Percentiles rank a stretch among this genome's conserved stretches.
These are phyloP conservation scores for Catharus bicknelli DNA, from an alignment of 2,113 vertebrate species.

Conservation along the genomic window DNA sequence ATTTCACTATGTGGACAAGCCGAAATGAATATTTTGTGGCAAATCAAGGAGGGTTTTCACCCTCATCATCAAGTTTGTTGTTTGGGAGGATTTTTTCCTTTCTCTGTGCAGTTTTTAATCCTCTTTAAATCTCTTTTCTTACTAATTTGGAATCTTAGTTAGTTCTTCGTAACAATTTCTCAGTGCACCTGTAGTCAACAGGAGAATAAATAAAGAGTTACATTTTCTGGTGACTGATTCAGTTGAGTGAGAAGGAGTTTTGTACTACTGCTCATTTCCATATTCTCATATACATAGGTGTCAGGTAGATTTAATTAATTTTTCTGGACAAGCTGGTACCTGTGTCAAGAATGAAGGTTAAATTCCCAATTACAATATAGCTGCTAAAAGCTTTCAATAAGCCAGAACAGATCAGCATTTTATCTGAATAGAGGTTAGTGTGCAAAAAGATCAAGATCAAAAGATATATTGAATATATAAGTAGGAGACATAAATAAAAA, in stretches of 20 bases:
- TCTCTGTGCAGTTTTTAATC: not conserved
- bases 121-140: not conserved
- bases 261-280: not conserved
- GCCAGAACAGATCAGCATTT: not conserved
- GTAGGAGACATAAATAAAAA: not conserved
- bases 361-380: not conserved
- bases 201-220: not conserved
- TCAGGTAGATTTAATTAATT: not conserved
- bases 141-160: not conserved
- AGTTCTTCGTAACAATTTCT: not conserved
- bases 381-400: not conserved
- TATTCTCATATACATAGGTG: not conserved
- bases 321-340: not conserved
- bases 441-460: not conserved
- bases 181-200: not conserved
- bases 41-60: not conserved
- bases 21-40: not conserved
- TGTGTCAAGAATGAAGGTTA: not conserved
- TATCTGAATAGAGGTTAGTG: not conserved
- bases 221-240: not conserved
- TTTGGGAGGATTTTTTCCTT: not conserved
- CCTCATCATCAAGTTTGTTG: not conserved
- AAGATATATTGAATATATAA: not conserved
- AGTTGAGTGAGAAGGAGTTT: not conserved
- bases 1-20: not conserved